Conservation (phyloP, 35 echinoderm and acorn worm genomes). For the Hemicentrotus pulcherrimus region DNA sequence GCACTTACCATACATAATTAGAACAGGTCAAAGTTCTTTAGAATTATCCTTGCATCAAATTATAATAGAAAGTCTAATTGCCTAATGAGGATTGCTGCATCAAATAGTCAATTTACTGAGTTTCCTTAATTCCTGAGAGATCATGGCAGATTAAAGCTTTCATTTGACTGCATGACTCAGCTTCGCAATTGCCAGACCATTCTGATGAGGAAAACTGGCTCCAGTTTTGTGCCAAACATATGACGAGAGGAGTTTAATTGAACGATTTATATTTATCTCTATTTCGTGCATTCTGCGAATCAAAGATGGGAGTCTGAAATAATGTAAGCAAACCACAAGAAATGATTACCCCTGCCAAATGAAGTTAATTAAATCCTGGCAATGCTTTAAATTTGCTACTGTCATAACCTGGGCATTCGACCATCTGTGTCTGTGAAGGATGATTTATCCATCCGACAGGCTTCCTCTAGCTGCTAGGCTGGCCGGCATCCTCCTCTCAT, state of each 20-base stretch:
- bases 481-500: not conserved
- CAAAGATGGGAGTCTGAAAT: conserved; percentile 27
- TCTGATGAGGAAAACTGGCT: not conserved
- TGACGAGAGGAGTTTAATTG: not conserved
- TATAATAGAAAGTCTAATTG: not conserved
- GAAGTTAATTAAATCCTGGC: conserved; percentile 45
- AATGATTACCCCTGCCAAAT: conserved; percentile 33
- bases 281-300: not conserved
- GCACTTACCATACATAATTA: not conserved
- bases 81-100: not conserved
- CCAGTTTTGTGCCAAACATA: not conserved
- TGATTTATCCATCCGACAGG: conserved; percentile 46
- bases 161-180: not conserved
- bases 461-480: not conserved
- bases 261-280: not conserved
- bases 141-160: not conserved
- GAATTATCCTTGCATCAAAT: not conserved
- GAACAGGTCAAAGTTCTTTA: not conserved
- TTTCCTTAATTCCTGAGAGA: not conserved
- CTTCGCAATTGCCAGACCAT: not conserved
- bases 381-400: conserved; percentile 23
- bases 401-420: conserved; percentile 21
- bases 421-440: conserved; percentile 37
- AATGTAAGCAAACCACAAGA: not conserved
- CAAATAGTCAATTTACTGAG: not conserved